These are phyloP conservation scores for Drosophila guanche DNA, from an alignment of 1,140 invertebrate species.

Conservation along the genomic window DNA sequence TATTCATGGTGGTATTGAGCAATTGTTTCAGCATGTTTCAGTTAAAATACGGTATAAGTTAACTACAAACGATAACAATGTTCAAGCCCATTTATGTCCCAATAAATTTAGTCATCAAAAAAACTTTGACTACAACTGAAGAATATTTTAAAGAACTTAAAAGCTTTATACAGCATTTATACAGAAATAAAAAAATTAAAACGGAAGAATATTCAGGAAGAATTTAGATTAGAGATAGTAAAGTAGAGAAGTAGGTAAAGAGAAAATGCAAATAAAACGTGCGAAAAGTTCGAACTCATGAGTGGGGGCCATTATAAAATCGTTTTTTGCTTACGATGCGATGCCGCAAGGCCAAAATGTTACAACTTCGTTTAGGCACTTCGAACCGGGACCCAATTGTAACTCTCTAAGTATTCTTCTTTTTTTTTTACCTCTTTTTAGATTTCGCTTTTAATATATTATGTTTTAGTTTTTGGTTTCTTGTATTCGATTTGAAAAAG, in stretches of 20 bases:
- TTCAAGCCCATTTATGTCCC: constrained; percentile 83
- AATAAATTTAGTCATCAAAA: constrained; percentile 84
- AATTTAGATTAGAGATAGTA: constrained; percentile 39
- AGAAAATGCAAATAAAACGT: constrained; percentile 74
- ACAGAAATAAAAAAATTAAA: constrained; percentile 21
- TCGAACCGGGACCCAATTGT: constrained; percentile 77
- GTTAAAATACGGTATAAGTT: constrained; percentile 69
- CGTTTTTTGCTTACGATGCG: constrained; percentile 68
- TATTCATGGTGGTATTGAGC: constrained; percentile 59
- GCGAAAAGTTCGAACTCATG: constrained; percentile 63
- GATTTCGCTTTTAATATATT: constrained; percentile 1
- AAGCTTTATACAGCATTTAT: constrained; percentile 23
- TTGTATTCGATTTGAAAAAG: constrained; percentile 57
- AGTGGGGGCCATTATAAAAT: constrained; percentile 75
- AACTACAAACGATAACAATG: constrained; percentile 81
- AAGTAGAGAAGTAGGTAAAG: constrained; percentile 22
- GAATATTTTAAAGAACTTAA: constrained; percentile 28
- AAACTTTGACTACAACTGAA: constrained; percentile 79
- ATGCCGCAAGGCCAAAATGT: constrained; percentile 58
- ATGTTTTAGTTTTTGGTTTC: constrained; percentile 13
- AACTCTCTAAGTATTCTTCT: constrained; percentile 56
- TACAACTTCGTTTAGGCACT: constrained; percentile 75
- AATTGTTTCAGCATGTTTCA: constrained; percentile 50
- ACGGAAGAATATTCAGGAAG: constrained; percentile 11
- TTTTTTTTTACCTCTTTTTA: constrained; percentile 50